Percentiles rank a stretch among this genome's conserved stretches.
phyloP scores from a whole-genome alignment of 2,888 invertebrate species.

The Dinocampus coccinellae region DNA sequence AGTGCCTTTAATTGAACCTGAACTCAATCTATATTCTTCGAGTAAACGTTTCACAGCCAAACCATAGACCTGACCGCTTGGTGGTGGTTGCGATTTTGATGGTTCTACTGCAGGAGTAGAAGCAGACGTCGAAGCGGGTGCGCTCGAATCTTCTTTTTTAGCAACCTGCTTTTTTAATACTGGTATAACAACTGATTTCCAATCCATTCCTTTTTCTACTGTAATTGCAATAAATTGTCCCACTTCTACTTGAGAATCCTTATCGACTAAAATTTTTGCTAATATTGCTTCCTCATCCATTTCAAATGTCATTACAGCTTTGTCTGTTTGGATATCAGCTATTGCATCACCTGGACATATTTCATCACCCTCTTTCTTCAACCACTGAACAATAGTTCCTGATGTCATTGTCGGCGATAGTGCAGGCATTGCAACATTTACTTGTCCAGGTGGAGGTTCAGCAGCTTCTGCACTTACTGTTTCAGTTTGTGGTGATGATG shows the following conservation, averaged over 20 bases:
- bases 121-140: slow-evolving; percentile 34
- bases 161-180: slow-evolving; percentile 37
- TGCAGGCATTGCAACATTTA: slow-evolving; percentile 72
- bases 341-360: slow-evolving; percentile 74
- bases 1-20: slow-evolving; percentile 70
- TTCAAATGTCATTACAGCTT: slow-evolving; percentile 75
- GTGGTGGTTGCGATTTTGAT: slow-evolving; percentile 41
- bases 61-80: slow-evolving; percentile 69
- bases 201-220: slow-evolving; percentile 75
- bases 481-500: slow-evolving; percentile 39
- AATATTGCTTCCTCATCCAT: slow-evolving; percentile 74
- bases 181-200: slow-evolving; percentile 71
- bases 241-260: slow-evolving; percentile 71
- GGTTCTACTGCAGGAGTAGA: slow-evolving; percentile 34
- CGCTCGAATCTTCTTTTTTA: slow-evolving; percentile 31
- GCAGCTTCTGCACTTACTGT: slow-evolving; percentile 40
- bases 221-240: slow-evolving; percentile 74
- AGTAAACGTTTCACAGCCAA: slow-evolving; percentile 75
- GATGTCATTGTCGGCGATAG: slow-evolving; percentile 76
- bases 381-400: slow-evolving; percentile 74
- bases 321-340: slow-evolving; percentile 78
- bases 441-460: slow-evolving; percentile 60
- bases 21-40: slow-evolving; percentile 72
- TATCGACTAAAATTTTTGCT: slow-evolving; percentile 74
- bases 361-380: slow-evolving; percentile 73